Evolutionary conservation across 1,140 invertebrate genomes (phyloP).

Genomic region (Temnothorax longispinosus): DNA sequence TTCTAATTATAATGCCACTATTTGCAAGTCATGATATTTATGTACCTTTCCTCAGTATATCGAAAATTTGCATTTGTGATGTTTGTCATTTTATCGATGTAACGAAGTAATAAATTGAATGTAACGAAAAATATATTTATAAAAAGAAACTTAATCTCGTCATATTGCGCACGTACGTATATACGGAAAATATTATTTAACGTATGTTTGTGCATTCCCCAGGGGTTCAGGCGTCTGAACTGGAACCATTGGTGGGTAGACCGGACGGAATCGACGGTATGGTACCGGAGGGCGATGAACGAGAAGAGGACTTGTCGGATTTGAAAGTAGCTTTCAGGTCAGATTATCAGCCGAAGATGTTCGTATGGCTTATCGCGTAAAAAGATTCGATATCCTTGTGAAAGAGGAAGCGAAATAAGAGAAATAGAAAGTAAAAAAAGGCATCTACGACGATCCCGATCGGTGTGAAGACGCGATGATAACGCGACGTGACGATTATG

Average conservation of each 20-base stretch:
- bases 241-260: conserved; percentile 92
- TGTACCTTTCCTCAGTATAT: not conserved
- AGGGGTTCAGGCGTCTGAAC: conserved; percentile 87
- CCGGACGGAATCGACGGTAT: conserved; percentile 87
- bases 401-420: not conserved
- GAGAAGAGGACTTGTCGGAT: conserved; percentile 80
- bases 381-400: not conserved
- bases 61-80: not conserved
- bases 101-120: not conserved
- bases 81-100: not conserved
- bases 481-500: not conserved
- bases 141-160: not conserved
- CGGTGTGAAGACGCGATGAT: conserved; percentile 58
- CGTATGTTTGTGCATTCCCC: not conserved
- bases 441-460: conserved; percentile 82
- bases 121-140: not conserved
- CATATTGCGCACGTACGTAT: not conserved
- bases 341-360: conserved; percentile 63
- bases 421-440: not conserved
- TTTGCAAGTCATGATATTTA: not conserved
- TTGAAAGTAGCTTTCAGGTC: conserved; percentile 83
- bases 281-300: conserved; percentile 87
- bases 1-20: not conserved
- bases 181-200: not conserved
- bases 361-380: not conserved